Percentiles rank a stretch among this genome's conserved stretches.
phyloP scores from a whole-genome alignment of 2,888 invertebrate genomes.

The Drosophila stalkeri region DNA sequence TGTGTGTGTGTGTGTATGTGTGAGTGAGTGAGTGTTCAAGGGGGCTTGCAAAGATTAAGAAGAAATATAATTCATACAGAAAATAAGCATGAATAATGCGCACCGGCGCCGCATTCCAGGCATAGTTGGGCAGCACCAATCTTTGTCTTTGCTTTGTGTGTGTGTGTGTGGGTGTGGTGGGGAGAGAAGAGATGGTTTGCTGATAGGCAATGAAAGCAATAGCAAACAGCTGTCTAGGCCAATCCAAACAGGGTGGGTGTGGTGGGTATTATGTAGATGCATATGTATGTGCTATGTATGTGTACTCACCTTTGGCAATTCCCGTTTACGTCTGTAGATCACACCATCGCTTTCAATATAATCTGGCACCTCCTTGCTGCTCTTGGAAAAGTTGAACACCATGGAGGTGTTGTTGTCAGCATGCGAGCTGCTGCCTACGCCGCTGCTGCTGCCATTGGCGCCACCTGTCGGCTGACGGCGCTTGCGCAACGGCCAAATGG shows the following conservation, averaged over 20 bases:
- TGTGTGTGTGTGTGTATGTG: constrained; percentile 16
- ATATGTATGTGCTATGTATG: neutral
- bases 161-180: neutral
- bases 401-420: constrained; percentile 89
- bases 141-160: neutral
- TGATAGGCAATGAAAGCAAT: constrained; percentile 47
- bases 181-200: neutral
- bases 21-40: constrained; percentile 18
- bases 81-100: constrained; percentile 71
- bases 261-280: neutral
- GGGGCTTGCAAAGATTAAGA: constrained; percentile 60
- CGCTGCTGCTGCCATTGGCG: constrained; percentile 25
- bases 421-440: constrained; percentile 51
- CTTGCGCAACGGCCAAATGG: constrained; percentile 82
- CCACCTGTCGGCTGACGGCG: constrained; percentile 63
- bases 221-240: constrained; percentile 37
- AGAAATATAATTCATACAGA: constrained; percentile 55
- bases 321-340: constrained; percentile 88
- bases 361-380: constrained; percentile 94
- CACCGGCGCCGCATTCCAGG: constrained; percentile 56
- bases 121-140: constrained; percentile 17
- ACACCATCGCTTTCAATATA: constrained; percentile 96
- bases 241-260: constrained; percentile 5
- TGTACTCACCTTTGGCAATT: constrained; percentile 91
- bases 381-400: constrained; percentile 93